phyloP scores from a whole-genome alignment of 2,113 vertebrate species.

The Chlamydotis undulata region DNA sequence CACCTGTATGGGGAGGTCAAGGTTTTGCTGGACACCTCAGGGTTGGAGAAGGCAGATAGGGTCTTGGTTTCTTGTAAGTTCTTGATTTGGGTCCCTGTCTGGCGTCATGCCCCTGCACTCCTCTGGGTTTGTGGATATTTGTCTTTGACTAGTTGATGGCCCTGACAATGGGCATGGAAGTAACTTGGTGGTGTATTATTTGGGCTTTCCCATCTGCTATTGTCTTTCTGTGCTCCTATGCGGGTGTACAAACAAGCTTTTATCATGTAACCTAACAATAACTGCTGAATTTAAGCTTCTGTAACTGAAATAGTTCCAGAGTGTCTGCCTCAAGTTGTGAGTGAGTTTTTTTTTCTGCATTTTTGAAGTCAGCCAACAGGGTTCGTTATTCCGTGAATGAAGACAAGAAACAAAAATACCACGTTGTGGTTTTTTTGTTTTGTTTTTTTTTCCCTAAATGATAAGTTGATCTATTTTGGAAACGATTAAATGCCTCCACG shows the following conservation, averaged over 20 bases:
- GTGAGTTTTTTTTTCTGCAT: background rate
- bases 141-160: background rate
- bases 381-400: background rate
- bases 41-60: accelerated
- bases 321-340: background rate
- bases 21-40: background rate
- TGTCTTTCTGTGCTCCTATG: background rate
- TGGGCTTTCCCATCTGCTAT: background rate
- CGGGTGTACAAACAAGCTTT: background rate
- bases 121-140: too few species aligned
- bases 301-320: background rate
- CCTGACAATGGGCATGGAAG: too few species aligned
- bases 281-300: background rate
- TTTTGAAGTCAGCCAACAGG: background rate
- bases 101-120: background rate
- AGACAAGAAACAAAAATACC: background rate
- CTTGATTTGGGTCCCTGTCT: background rate
- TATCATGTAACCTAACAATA: background rate
- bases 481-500: background rate
- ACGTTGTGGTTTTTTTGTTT: background rate
- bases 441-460: background rate
- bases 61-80: background rate
- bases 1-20: background rate
- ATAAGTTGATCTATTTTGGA: background rate
- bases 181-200: background rate